Conservation (phyloP, 2,888 invertebrate species). For the Teinopalpus imperialis region DNA sequence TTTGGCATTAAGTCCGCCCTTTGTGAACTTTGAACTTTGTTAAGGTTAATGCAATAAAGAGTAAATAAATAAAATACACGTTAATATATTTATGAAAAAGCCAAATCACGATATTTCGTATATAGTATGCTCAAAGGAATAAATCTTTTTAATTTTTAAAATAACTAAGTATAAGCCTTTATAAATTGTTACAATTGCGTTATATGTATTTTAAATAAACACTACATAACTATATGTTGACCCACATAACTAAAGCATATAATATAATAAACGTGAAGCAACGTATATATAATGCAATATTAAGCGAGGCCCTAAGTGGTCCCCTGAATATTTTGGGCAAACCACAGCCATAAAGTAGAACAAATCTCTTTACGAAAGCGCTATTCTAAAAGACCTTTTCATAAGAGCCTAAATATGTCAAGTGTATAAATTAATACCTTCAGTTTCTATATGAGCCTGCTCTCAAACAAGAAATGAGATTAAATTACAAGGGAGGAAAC, state of each 20-base stretch:
- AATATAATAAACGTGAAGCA: background rate
- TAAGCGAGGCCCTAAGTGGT: background rate
- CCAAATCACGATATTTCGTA: too few species aligned
- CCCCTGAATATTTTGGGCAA: constrained; percentile 6
- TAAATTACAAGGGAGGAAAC: constrained; percentile 3
- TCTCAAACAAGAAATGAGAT: constrained; percentile 1
- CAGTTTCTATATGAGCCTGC: background rate
- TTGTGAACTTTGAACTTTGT: too few species aligned
- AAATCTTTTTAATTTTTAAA: too few species aligned
- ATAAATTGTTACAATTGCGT: too few species aligned
- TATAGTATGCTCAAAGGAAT: background rate
- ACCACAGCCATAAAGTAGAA: constrained; percentile 2
- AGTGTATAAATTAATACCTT: constrained; percentile 11
- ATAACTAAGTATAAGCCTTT: too few species aligned
- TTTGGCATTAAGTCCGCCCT: too few species aligned
- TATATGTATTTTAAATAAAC: too few species aligned
- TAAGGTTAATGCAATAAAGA: too few species aligned
- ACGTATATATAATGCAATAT: background rate
- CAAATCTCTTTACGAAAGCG: background rate
- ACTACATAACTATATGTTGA: too few species aligned
- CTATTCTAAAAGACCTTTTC: constrained; percentile 1
- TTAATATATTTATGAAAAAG: too few species aligned
- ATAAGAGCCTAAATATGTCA: background rate
- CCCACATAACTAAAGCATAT: too few species aligned
- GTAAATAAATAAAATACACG: too few species aligned